Base-by-base conservation (phyloP, 2,113 vertebrate genomes). In the Penelope pileata region DNA sequence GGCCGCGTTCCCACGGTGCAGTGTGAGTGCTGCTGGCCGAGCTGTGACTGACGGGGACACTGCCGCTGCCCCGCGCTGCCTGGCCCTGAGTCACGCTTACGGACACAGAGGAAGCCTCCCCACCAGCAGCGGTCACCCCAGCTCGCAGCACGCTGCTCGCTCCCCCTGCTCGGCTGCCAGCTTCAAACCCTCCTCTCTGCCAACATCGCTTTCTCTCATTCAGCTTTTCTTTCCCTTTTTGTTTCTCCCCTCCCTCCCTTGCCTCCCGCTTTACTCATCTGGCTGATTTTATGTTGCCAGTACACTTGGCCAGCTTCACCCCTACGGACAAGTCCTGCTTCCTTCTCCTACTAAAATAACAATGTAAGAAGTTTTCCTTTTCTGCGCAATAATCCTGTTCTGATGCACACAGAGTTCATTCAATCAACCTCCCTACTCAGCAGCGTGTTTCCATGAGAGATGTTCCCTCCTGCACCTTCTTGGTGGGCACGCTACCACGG, bases 1-100 rank as follows among this genome's bases (percentile, higher is more conserved):
- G 1, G 6, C 16, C 0, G 0, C 14, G 7, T 40, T 73, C 17
- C 23, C 51, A 54, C 3, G 16, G 27, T 7, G n/a, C 15, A 21
- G 36, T 2, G 6, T 1, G 1, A 63, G 64, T 6, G 14, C 36
- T 59, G 43, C 62, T n/a, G 42, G 6, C 42, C 16, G 16, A 30
- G 14, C 30, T 0, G 18, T 81, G 79, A 91, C 59, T 48, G 70
- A 82, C 36, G 17, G 53, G 0, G 14, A 18, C 70, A 40, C 1
- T 2, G 22, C 40, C 2, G 84, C 68, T 70, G 85, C 90, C 69
- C 34, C 15, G 12, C 1, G 30, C 14, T 36, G 82, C 11, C n/a
- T 72, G 50, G 38, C 78, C 34, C 53, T 53, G 88, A 87, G 45
- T 81, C 69, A 63, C 10, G 1, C 7, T 81, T 70, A 43, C 74